A percentile compares a stretch with the other conserved stretches of the same genome.
phyloP scores from a whole-genome alignment of 1,140 invertebrate species.

The Phthorimaea operculella region DNA sequence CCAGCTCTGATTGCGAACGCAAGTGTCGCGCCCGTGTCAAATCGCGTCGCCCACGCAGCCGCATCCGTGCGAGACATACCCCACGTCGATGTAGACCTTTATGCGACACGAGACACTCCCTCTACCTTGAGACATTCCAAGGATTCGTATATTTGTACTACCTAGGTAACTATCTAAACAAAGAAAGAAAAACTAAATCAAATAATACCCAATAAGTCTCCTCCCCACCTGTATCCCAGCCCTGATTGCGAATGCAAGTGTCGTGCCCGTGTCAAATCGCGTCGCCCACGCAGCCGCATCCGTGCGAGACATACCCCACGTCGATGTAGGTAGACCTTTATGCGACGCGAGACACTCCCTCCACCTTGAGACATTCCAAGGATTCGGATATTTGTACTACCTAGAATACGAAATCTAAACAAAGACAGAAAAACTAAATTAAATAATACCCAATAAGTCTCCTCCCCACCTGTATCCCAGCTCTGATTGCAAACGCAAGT shows the following conservation, averaged over 20 bases:
- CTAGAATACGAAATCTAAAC: no score
- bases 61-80: slow-evolving; percentile 15
- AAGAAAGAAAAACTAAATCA: no score
- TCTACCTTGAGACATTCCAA: no score
- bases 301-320: slow-evolving; percentile 8
- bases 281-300: slow-evolving; percentile 30
- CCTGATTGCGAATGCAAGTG: slow-evolving; percentile 45
- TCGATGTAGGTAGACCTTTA: neutral
- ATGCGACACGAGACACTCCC: no score
- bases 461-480: neutral
- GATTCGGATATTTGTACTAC: no score
- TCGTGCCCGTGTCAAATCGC: slow-evolving; percentile 46
- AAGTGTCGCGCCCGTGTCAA: slow-evolving; percentile 44
- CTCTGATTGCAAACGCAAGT: slow-evolving; percentile 44
- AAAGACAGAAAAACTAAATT: no score
- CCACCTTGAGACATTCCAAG: no score
- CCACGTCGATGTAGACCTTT: neutral
- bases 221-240: neutral
- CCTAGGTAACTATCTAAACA: no score
- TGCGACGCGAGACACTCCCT: no score
- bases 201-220: no score
- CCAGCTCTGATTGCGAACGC: slow-evolving; percentile 38
- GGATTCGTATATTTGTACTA: no score
- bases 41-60: slow-evolving; percentile 37
- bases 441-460: no score